phyloP scores from a whole-genome alignment of 1,140 invertebrate genomes.

The Antheraea mylitta region DNA sequence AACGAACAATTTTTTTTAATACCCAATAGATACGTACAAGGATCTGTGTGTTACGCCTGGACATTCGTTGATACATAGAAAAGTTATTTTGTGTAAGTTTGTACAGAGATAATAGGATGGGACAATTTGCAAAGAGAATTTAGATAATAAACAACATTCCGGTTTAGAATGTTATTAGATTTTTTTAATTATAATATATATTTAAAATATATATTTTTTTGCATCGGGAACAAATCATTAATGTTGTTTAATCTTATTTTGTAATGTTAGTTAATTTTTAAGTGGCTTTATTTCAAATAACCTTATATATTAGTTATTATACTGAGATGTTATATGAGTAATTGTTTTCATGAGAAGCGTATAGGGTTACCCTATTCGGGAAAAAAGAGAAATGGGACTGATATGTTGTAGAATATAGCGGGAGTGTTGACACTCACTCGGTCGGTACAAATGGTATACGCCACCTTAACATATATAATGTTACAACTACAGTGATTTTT shows the following conservation, averaged over 20 bases:
- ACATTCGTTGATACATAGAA: conserved; percentile 70
- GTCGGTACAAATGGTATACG: conserved; percentile 73
- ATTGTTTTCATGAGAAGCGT: conserved; percentile 75
- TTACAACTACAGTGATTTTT: conserved; percentile 63
- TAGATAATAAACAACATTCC: conserved; percentile 77
- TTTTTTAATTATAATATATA: conserved; percentile 45
- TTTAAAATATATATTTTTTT: conserved; percentile 75
- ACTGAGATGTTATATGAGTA: conserved; percentile 75
- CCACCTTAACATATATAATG: conserved; percentile 71
- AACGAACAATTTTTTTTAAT: conserved; percentile 57
- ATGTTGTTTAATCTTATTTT: conserved; percentile 78
- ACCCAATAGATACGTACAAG: conserved; percentile 53
- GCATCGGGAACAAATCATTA: conserved; percentile 77
- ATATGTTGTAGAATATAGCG: conserved; percentile 69
- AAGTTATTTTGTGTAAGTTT: conserved; percentile 75
- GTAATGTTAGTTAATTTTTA: conserved; percentile 78
- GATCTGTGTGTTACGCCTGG: conserved; percentile 62
- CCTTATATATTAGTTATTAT: conserved; percentile 67
- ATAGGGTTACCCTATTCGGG: conserved; percentile 14
- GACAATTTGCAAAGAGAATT: conserved; percentile 78
- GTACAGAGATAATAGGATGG: conserved; percentile 77
- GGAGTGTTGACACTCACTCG: conserved; percentile 46
- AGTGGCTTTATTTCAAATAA: conserved; percentile 75
- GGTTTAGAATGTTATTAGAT: conserved; percentile 77
- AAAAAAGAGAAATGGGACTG: conserved; percentile 72